A percentile compares a stretch with the other conserved stretches of the same genome.
phyloP scores from a whole-genome alignment of 2,113 vertebrate genomes.

The Noturus placidus region DNA sequence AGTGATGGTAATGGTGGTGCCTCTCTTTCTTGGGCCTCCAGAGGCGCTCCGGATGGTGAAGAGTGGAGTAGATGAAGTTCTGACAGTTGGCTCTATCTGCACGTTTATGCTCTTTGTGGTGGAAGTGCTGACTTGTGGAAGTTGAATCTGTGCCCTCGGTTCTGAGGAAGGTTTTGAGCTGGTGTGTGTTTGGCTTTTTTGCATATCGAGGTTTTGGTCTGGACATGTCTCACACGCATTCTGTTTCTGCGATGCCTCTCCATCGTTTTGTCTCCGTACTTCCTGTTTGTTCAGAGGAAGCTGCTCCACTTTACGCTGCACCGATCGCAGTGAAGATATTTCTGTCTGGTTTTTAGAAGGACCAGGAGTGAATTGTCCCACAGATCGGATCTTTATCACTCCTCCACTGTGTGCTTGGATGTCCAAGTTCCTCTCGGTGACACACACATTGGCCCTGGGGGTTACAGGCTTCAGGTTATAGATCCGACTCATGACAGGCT shows the following conservation, averaged over 20 bases:
- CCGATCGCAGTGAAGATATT: constrained; percentile 58
- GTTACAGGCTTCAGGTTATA: constrained; percentile 70
- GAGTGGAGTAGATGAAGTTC: constrained; percentile 53
- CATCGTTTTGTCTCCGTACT: constrained; percentile 34
- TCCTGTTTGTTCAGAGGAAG: constrained; percentile 70
- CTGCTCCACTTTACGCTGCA: constrained; percentile 66
- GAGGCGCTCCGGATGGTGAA: constrained; percentile 72
- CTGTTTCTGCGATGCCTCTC: constrained; percentile 39
- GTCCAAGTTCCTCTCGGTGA: constrained; percentile 63
- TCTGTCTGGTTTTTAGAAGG: constrained; percentile 41
- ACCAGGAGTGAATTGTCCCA: constrained; percentile 44
- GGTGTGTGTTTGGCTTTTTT: constrained; percentile 13
- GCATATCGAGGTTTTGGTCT: constrained; percentile 47
- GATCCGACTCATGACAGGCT: constrained; percentile 72
- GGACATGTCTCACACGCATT: constrained; percentile 42
- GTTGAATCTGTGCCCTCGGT: constrained; percentile 46
- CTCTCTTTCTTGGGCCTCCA: constrained; percentile 76
- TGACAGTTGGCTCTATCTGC: constrained; percentile 56
- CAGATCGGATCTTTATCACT: constrained; percentile 61
- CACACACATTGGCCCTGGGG: constrained; percentile 64
- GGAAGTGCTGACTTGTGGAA: constrained; percentile 45
- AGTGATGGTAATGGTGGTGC: constrained; percentile 84
- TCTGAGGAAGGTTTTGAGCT: constrained; percentile 46
- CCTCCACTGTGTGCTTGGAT: constrained; percentile 56
- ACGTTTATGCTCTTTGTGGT: constrained; percentile 44